These are phyloP conservation scores for Vultur gryphus DNA, from an alignment of 2,797 vertebrate species.

Conservation along the genomic window DNA sequence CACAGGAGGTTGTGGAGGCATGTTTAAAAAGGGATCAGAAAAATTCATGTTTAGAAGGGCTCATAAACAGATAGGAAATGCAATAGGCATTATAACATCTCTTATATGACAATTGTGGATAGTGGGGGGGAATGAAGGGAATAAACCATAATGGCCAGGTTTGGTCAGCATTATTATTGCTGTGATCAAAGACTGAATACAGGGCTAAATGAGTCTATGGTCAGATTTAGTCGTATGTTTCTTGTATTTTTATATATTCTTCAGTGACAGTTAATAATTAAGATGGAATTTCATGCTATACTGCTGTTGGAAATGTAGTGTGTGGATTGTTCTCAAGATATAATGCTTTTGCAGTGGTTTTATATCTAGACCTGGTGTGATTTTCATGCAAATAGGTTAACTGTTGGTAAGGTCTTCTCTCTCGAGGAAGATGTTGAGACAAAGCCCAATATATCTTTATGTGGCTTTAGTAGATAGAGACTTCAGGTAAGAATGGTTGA, in stretches of 20 bases:
- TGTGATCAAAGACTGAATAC: background rate
- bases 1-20: background rate
- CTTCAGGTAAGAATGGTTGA: background rate
- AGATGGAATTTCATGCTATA: background rate
- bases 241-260: background rate
- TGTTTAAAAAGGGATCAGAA: background rate
- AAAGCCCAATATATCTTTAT: background rate
- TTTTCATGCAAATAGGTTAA: background rate
- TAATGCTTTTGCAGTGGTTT: background rate
- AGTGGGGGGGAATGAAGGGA: background rate
- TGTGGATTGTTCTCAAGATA: background rate
- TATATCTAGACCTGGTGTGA: background rate
- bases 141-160: background rate
- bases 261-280: background rate
- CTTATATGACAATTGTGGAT: background rate
- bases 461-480: background rate
- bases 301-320: background rate
- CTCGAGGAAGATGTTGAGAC: background rate
- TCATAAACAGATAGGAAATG: background rate
- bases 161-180: background rate
- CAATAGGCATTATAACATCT: background rate
- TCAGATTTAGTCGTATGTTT: background rate
- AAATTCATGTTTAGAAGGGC: background rate
- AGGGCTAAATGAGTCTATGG: background rate
- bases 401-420: background rate